phyloP scores from a whole-genome alignment of 2,888 invertebrate species.

The Troglohyphantes excavatus region DNA sequence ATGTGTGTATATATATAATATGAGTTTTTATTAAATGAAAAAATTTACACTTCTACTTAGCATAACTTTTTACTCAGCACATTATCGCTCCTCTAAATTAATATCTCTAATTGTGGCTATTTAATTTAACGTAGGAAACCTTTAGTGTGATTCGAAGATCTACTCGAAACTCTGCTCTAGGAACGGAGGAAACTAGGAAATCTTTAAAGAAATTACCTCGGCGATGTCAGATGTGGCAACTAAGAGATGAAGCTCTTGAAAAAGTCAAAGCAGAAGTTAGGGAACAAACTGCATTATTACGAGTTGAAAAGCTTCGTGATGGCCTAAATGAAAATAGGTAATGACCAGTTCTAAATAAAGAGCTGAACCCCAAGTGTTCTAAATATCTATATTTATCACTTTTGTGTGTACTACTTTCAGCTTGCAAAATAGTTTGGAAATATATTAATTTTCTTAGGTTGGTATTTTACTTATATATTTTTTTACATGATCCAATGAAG shows the following conservation, averaged over 20 bases:
- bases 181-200: constrained; percentile 26
- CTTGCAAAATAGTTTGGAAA: too few relatives aligned
- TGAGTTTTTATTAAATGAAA: not conserved
- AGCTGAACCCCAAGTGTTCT: constrained; percentile 50
- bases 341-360: constrained; percentile 15
- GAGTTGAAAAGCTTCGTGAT: constrained; percentile 56
- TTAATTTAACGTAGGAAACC: constrained; percentile 8
- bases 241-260: constrained; percentile 77
- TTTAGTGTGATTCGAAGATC: constrained; percentile 41
- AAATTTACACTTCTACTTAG: too few relatives aligned
- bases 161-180: constrained; percentile 19
- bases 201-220: constrained; percentile 48
- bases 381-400: too few relatives aligned
- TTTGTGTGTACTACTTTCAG: too few relatives aligned
- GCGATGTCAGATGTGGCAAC: constrained; percentile 80
- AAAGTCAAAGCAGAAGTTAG: constrained; percentile 75
- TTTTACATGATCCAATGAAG: too few relatives aligned
- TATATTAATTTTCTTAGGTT: too few relatives aligned
- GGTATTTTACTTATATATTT: too few relatives aligned
- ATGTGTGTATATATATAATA: not conserved
- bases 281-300: constrained; percentile 76
- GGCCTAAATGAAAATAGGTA: constrained; percentile 56
- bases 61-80: too few relatives aligned
- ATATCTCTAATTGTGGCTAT: too few relatives aligned
- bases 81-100: too few relatives aligned